These are phyloP conservation scores for Tragelaphus strepsiceros DNA, from an alignment of 2,113 vertebrate species.

Conservation along the genomic window DNA sequence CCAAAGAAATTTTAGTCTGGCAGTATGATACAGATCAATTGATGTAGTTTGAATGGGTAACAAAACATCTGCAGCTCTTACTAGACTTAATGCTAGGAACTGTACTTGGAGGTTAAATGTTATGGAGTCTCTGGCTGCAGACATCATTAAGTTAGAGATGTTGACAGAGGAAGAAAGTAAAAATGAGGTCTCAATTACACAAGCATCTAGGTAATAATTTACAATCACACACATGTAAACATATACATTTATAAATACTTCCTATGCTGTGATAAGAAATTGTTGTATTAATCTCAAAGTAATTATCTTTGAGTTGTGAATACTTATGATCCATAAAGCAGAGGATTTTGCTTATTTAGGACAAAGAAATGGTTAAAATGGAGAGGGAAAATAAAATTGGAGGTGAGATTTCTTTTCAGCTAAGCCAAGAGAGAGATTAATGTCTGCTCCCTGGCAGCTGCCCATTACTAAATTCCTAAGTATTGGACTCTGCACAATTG, in stretches of 20 bases:
- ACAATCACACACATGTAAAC: neutral
- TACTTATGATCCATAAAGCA: neutral
- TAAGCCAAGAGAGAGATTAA: conserved; percentile 24
- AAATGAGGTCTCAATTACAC: neutral
- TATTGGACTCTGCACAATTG: conserved; percentile 28
- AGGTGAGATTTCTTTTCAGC: neutral
- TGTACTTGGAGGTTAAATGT: neutral
- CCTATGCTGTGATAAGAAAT: conserved; percentile 20
- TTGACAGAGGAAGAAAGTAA: neutral
- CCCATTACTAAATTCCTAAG: conserved; percentile 31
- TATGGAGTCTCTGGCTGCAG: conserved; percentile 31
- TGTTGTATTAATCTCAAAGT: conserved; percentile 48
- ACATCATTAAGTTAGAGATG: neutral
- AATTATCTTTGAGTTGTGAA: conserved; percentile 45
- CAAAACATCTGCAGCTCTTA: conserved; percentile 55
- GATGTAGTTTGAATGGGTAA: conserved; percentile 34
- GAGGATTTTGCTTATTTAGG: neutral
- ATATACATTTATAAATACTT: neutral
- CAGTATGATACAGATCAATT: conserved; percentile 58
- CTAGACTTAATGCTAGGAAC: rapidly evolving
- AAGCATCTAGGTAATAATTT: neutral
- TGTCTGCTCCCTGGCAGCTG: conserved; percentile 25
- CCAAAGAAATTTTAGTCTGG: conserved; percentile 24
- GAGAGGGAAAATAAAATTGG: neutral
- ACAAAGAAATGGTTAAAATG: neutral